Evolutionary conservation across 2,113 vertebrate genomes (phyloP).

Genomic region (Candoia aspera): DNA sequence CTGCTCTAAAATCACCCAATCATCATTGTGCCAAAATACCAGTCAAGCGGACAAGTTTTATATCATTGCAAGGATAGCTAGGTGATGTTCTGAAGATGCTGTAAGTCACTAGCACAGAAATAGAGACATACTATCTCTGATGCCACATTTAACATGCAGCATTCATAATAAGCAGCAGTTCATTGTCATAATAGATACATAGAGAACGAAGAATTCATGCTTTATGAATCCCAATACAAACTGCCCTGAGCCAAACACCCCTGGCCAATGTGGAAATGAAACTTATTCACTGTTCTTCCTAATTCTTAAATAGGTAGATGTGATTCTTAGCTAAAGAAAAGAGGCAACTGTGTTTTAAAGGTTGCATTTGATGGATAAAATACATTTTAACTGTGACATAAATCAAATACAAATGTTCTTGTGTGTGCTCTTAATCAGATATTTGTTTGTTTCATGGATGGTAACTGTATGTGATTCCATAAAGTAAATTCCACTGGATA

Average conservation of each 20-base stretch:
- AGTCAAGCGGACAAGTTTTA: neutral
- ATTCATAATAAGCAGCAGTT: neutral
- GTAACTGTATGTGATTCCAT: neutral
- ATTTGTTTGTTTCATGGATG: neutral
- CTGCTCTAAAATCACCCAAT: neutral
- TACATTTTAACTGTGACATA: neutral
- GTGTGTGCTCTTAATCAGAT: neutral
- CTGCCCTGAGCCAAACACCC: neutral
- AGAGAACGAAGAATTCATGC: neutral
- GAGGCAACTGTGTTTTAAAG: neutral
- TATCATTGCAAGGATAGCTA: neutral
- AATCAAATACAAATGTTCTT: neutral
- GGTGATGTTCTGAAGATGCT: neutral
- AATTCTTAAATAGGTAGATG: neutral
- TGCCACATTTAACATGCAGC: neutral
- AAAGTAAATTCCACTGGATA: neutral
- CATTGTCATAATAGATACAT: neutral
- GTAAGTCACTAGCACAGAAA: neutral
- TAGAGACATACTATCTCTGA: neutral
- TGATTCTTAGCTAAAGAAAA: neutral
- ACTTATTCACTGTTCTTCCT: neutral
- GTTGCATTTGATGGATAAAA: neutral
- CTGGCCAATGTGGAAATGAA: neutral
- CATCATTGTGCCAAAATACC: neutral
- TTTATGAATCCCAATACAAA: neutral